Conservation (phyloP, 1,140 invertebrate genomes). For the Magallana ariakensis region DNA sequence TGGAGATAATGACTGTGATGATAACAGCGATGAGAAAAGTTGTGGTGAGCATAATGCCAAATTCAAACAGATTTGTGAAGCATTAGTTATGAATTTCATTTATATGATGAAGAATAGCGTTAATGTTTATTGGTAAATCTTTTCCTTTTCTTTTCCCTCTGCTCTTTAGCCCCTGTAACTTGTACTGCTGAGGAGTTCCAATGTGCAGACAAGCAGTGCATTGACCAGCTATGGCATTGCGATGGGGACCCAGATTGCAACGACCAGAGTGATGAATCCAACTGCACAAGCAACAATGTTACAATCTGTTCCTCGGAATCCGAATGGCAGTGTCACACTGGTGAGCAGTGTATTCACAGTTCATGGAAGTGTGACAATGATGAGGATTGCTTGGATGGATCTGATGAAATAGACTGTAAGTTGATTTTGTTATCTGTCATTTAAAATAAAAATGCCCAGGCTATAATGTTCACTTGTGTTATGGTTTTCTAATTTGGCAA, state of each 20-base stretch:
- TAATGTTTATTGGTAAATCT: too few species aligned
- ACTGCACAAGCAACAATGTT: constrained; percentile 34
- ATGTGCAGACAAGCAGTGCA: constrained; percentile 71
- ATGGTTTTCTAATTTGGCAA: too few species aligned
- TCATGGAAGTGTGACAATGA: constrained; percentile 86
- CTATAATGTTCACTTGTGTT: too few species aligned
- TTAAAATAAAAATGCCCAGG: too few species aligned
- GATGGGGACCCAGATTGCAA: constrained; percentile 71
- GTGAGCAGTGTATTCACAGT: constrained; percentile 88
- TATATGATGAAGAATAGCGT: not conserved
- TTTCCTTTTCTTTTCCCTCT: not conserved
- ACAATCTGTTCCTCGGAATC: not conserved
- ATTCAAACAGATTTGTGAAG: too few species aligned
- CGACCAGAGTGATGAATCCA: constrained; percentile 61
- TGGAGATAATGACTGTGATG: constrained; percentile 94
- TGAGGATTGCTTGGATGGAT: constrained; percentile 81
- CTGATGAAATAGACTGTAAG: constrained; percentile 80
- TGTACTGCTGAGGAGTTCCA: constrained; percentile 46
- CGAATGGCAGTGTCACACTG: constrained; percentile 36
- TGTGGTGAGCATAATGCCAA: constrained; percentile 52
- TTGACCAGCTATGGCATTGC: constrained; percentile 70
- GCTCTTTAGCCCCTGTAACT: not conserved
- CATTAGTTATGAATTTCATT: not conserved
- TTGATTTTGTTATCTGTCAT: not conserved
- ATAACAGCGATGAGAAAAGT: constrained; percentile 85